Evolutionary conservation across 2,113 vertebrate genomes (phyloP).

Genomic region (Gopherus flavomarginatus): DNA sequence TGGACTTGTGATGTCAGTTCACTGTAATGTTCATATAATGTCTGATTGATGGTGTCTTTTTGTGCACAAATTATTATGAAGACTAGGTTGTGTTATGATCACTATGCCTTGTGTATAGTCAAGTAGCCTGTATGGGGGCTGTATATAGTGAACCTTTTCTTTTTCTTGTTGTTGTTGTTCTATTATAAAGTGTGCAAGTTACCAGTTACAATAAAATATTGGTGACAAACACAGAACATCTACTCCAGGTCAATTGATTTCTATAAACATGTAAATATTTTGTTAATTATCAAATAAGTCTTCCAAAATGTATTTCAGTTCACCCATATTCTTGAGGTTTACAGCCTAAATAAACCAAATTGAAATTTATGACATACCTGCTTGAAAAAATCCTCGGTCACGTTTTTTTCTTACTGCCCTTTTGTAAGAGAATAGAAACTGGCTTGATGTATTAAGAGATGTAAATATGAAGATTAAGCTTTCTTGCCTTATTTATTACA

Average conservation of each 20-base stretch:
- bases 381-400: slow-evolving; percentile 15
- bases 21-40: slow-evolving; percentile 87
- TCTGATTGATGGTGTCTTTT: slow-evolving; percentile 81
- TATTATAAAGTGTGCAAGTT: slow-evolving; percentile 85
- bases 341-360: slow-evolving; percentile 51
- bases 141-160: slow-evolving; percentile 83
- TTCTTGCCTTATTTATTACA: slow-evolving; percentile 56
- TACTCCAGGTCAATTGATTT: slow-evolving; percentile 68
- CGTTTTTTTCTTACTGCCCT: slow-evolving; percentile 22
- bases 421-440: slow-evolving; percentile 37
- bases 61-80: slow-evolving; percentile 84
- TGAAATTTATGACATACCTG: neutral
- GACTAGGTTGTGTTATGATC: slow-evolving; percentile 79
- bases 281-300: slow-evolving; percentile 50
- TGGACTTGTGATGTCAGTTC: slow-evolving; percentile 89
- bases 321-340: slow-evolving; percentile 13
- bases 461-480: slow-evolving; percentile 64
- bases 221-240: slow-evolving; percentile 79
- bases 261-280: slow-evolving; percentile 63
- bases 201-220: slow-evolving; percentile 92
- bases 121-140: slow-evolving; percentile 81
- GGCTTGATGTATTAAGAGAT: slow-evolving; percentile 54
- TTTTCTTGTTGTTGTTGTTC: slow-evolving; percentile 72
- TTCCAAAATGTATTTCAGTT: slow-evolving; percentile 56
- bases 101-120: slow-evolving; percentile 85